Percentiles rank a stretch among this genome's conserved stretches.
Evolutionary conservation across 2,113 vertebrate genomes (phyloP).

Genomic region (Macrotus californicus): DNA sequence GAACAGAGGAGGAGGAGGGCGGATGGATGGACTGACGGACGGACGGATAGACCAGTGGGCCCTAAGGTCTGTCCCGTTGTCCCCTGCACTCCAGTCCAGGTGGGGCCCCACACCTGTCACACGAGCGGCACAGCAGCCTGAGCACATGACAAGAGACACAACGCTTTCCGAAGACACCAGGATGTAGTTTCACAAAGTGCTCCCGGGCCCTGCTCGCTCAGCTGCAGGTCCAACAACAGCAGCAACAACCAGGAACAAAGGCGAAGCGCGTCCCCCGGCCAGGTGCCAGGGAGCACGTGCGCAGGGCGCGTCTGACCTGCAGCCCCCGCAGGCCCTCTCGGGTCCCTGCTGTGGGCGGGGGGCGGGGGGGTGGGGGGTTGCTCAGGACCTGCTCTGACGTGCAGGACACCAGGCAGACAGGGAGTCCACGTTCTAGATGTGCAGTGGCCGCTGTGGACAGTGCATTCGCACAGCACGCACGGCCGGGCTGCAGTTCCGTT

Average conservation of each 20-base stretch:
- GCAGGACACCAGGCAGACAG: background rate
- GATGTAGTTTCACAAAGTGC: rapidly evolving
- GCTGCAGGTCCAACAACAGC: rapidly evolving
- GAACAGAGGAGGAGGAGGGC: background rate
- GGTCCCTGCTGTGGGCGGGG: background rate
- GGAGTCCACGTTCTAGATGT: background rate
- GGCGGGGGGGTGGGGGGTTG: rapidly evolving
- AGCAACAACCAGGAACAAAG: rapidly evolving
- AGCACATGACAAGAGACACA: background rate
- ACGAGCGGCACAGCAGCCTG: rapidly evolving
- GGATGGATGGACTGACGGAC: too few relatives aligned
- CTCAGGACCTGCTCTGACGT: background rate
- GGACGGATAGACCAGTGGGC: background rate
- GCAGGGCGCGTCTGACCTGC: rapidly evolving
- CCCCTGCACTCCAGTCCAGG: rapidly evolving
- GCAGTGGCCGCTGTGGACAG: background rate
- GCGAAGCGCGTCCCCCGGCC: rapidly evolving
- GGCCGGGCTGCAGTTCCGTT: rapidly evolving
- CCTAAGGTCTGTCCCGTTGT: too few relatives aligned
- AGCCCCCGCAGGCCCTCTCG: background rate
- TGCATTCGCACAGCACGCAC: rapidly evolving
- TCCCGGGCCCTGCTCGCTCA: rapidly evolving
- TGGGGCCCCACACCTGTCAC: rapidly evolving
- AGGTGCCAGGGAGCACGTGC: rapidly evolving
- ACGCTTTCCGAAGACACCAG: background rate